phyloP scores from a whole-genome alignment of 2,113 vertebrate species.

The Gnathonemus echidnorhynchus region DNA sequence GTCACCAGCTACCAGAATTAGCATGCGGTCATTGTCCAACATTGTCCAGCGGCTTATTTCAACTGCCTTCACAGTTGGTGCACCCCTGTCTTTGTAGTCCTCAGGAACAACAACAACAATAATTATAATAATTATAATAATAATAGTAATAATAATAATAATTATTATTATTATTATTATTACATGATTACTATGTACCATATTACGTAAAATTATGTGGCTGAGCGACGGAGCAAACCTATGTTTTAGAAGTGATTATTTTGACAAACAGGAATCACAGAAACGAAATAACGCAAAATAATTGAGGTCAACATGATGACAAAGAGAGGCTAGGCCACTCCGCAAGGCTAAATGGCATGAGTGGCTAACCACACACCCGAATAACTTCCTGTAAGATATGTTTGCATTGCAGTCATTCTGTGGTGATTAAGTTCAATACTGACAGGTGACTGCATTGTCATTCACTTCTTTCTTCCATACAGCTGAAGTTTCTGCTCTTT shows the following conservation, averaged over 20 bases:
- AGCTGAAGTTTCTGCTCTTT: neutral
- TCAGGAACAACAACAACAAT: neutral
- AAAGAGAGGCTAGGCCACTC: neutral
- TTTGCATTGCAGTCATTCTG: neutral
- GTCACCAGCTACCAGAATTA: neutral
- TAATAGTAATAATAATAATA: no score
- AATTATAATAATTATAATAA: neutral
- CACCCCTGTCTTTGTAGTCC: neutral
- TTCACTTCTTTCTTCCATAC: neutral
- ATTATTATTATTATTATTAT: neutral
- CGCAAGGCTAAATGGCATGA: neutral
- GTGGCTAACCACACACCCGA: neutral
- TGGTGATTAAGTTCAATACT: neutral
- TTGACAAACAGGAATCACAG: neutral
- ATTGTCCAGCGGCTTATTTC: neutral
- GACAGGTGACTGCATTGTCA: neutral
- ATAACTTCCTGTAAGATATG: neutral
- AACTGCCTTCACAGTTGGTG: neutral
- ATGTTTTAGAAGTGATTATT: neutral
- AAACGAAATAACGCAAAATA: neutral
- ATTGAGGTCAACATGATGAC: neutral
- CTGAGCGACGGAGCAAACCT: neutral
- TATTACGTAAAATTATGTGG: no score
- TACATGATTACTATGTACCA: neutral
- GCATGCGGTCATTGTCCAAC: neutral